Base-by-base conservation (phyloP, 2,113 vertebrate species). In the Melanocharis versteri region DNA sequence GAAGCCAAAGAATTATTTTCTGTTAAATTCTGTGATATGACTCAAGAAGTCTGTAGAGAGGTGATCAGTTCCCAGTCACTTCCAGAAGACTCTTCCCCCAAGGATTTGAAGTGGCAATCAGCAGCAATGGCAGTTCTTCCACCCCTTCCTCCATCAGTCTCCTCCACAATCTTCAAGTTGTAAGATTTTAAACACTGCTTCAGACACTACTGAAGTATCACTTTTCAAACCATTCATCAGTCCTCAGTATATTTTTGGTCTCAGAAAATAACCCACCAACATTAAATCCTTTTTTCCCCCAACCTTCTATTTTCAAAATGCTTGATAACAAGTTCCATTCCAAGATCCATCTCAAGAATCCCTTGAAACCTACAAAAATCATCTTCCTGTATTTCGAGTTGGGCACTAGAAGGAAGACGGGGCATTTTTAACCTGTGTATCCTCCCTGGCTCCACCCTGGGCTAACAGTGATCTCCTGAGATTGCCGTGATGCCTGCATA, bases 401-500 rank as follows among this genome's bases (percentile, higher is more conserved):
- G 58, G 50, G 9, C 30, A 24, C 8, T 3, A 5, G 19, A 23
- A 69, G 60, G 13, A 78, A 56, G 51, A 77, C 20, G 8, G 13
- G n/a, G 35, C 33, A 51, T 4, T 68, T 81, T 54, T 51, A 86
- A 88, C 33, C 37, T 24, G 1, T 7, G 5, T 13, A 4, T 60
- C 51, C 27, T 48, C 51, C 58, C 13, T 2, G 3, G 31, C 56
- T 90, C 40, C 60, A 30, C n/a, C n/a, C n/a, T 30, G 48, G 17
- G 20, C 83, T 78, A 27, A 48, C 7, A 78, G 33, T 3, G 33
- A 20, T 51, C 60, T 73, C 33, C 18, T 5, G 45, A 79, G 33
- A 60, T 54, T 0, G 0, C 17, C 8, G 3, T 12, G 37, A 40
- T 60, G 22, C 39, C 66, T 68, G 37, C 1, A 0, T 6, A 14